Evolutionary conservation across 1,140 invertebrate genomes (phyloP).

Genomic region (Heliconius melpomene): DNA sequence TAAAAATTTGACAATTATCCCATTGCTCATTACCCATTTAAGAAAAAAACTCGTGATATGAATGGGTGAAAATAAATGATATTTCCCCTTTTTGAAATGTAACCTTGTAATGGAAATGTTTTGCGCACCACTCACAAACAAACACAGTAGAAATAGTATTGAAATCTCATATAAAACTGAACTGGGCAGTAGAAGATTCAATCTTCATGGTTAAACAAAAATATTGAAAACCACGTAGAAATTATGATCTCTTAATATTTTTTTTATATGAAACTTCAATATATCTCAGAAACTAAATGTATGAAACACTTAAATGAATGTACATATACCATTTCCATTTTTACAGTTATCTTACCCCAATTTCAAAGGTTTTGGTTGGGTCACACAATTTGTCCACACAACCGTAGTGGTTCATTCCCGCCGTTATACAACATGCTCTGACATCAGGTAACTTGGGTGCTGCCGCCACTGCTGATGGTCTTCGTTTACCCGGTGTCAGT

Average conservation of each 20-base stretch:
- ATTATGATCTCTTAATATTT: too few species aligned
- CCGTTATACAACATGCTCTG: conserved; percentile 85
- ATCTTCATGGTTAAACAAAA: too few species aligned
- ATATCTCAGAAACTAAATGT: background rate
- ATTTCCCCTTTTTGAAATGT: too few species aligned
- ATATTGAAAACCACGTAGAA: too few species aligned
- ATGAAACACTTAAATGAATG: conserved; percentile 13
- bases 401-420: conserved; percentile 86
- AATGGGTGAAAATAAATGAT: too few species aligned
- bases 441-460: conserved; percentile 86
- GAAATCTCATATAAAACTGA: too few species aligned
- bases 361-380: conserved; percentile 82
- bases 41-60: too few species aligned
- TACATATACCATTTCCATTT: background rate
- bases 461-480: conserved; percentile 78
- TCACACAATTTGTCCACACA: conserved; percentile 91
- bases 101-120: background rate
- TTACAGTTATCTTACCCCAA: conserved; percentile 58
- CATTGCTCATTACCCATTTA: too few species aligned
- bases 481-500: conserved; percentile 82
- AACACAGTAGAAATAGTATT: too few species aligned
- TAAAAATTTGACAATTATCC: too few species aligned
- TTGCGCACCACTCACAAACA: background rate
- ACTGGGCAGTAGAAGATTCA: too few species aligned
- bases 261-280: too few species aligned